Percentiles rank a stretch among this genome's conserved stretches.
Evolutionary conservation across 2,888 invertebrate species (phyloP).

Genomic region (Himalopsyche tibetana): DNA sequence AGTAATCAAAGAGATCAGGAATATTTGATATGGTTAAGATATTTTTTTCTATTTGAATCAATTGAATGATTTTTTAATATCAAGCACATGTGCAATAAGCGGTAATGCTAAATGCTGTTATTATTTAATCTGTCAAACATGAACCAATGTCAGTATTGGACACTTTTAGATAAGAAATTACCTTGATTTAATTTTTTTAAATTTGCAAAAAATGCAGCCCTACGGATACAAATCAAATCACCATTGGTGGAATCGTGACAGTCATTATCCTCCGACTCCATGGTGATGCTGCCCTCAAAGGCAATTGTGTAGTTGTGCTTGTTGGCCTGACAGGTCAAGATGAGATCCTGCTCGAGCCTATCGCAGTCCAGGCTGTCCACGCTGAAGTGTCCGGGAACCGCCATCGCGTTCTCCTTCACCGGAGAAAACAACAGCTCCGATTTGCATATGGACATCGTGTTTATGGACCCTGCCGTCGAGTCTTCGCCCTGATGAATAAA

Average conservation of each 20-base stretch:
- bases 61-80: too few relatives aligned
- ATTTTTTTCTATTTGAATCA: too few relatives aligned
- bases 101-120: too few relatives aligned
- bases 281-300: constrained; percentile 91
- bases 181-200: too few relatives aligned
- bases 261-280: constrained; percentile 91
- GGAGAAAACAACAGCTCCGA: constrained; percentile 94
- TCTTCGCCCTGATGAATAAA: constrained; percentile 80
- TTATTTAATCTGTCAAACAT: too few relatives aligned
- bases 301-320: constrained; percentile 97
- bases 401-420: constrained; percentile 85
- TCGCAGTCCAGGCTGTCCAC: constrained; percentile 95
- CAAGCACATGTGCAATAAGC: too few relatives aligned
- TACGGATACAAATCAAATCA: not conserved
- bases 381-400: constrained; percentile 86
- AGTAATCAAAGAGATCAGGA: too few relatives aligned
- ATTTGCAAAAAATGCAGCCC: too few relatives aligned
- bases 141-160: too few relatives aligned
- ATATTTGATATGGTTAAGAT: too few relatives aligned
- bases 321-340: constrained; percentile 93
- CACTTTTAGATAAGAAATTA: too few relatives aligned
- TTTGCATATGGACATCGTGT: constrained; percentile 93
- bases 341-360: constrained; percentile 87
- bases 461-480: constrained; percentile 83
- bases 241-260: constrained; percentile 70